Evolutionary conservation across 2,888 invertebrate species (phyloP), one percentile per base, ranked within the genome.

Genomic region (Tanypteryx hageni): DNA sequence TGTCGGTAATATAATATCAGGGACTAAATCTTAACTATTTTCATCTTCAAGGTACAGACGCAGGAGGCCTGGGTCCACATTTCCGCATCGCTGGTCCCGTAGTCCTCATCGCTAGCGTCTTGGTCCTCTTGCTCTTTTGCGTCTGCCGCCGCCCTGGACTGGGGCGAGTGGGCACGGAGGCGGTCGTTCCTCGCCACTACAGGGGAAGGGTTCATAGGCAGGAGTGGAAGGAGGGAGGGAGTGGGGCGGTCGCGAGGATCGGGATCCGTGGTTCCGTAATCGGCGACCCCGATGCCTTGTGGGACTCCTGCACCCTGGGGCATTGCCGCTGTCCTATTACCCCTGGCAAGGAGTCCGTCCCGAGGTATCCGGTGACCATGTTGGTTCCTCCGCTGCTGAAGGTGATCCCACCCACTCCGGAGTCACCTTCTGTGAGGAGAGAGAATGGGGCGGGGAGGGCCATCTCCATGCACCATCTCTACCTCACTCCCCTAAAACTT

Each of bases 381-480:
- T 64, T 89, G 61, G 89, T 64, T 2, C 89, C 89, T 18, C 89
- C 89, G 14, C 89, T 89, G 10, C 89, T 89, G 31, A 89, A 89
- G 89, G 89, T 89, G 2, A 89, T 89, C 61, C 89, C 89, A 13
- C 89, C 89, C 64, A 89, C 89, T 27, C 89, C 89, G 9, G 89
- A 89, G 56, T 89, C 89, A 0, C 89, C 89, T 0, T 61, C 89
- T 0, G 89, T 44, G 44, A 16, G 89, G 13, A 89, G 64, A 13
- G 64, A 64, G 11, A 27, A 44, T 3, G 44, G 31, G 31, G 13
- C 16, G 8, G 31, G 13, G 18, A 44, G n/a, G 10, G 14, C 13
- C 18, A 22, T 61, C 31, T 14, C 61, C 27, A 44, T 57, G 61
- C 89, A 44, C 31, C 89, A 64, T 44, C 89, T 89, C 31, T 31